Conservation (phyloP, 1,140 invertebrate genomes). For the Portunus trituberculatus region DNA sequence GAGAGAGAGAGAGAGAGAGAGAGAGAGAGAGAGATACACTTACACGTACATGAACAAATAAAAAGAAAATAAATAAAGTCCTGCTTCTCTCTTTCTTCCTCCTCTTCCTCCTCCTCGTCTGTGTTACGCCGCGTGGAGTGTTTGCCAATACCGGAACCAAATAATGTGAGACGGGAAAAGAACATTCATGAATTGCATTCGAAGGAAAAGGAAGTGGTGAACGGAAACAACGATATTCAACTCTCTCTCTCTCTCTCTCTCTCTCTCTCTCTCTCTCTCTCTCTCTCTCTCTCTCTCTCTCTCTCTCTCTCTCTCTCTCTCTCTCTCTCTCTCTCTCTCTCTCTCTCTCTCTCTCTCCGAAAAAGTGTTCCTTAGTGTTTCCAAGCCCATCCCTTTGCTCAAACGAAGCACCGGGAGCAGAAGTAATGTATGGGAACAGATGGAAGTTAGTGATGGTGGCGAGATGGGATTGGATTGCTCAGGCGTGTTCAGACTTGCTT, state of each 20-base stretch:
- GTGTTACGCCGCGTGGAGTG: not conserved
- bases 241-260: not conserved
- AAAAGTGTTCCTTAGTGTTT: too few species aligned
- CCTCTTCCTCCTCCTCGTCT: too few species aligned
- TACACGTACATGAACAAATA: too few species aligned
- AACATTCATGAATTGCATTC: not conserved
- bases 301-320: not conserved
- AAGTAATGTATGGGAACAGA: too few species aligned
- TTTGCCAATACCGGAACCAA: not conserved
- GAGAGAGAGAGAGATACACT: not conserved
- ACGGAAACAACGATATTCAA: not conserved
- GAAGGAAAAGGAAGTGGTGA: not conserved
- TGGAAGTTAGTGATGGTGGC: too few species aligned
- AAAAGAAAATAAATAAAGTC: too few species aligned
- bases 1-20: slow-evolving; percentile 43
- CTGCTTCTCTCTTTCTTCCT: too few species aligned
- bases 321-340: slow-evolving; percentile 34
- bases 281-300: slow-evolving; percentile 43
- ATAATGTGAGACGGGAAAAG: too few species aligned
- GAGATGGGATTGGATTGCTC: too few species aligned
- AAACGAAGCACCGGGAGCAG: too few species aligned
- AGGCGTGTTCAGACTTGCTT: too few species aligned
- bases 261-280: slow-evolving; percentile 43
- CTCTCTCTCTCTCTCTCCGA: not conserved
- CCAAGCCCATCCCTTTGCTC: too few species aligned